These are phyloP conservation scores for Helicorthomorpha holstii DNA, from an alignment of 1,140 invertebrate species.

Conservation along the genomic window DNA sequence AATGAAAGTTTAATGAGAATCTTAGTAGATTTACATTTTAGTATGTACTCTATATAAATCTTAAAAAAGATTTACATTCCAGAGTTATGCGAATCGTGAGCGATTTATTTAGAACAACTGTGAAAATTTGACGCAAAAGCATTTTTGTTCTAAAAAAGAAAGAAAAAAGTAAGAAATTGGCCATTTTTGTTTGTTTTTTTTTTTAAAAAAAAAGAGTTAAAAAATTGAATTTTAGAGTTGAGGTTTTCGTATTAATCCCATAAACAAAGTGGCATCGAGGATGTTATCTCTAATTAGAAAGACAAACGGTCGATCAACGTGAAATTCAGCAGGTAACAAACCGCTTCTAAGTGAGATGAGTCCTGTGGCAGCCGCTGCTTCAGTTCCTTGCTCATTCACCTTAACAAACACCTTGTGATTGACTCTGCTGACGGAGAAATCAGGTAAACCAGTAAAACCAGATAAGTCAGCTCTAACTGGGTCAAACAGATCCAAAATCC, in stretches of 20 bases:
- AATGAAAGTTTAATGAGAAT: no score
- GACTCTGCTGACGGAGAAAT: constrained; percentile 32
- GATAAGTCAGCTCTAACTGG: constrained; percentile 38
- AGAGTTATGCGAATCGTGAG: no score
- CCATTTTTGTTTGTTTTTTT: no score
- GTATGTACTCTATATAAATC: no score
- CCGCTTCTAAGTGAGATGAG: neutral
- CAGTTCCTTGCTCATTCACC: constrained; percentile 62
- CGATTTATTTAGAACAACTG: no score
- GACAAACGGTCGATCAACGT: constrained; percentile 52
- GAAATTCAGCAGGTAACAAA: constrained; percentile 36
- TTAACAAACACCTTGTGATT: constrained; percentile 64
- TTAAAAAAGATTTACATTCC: no score
- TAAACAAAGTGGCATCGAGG: constrained; percentile 48
- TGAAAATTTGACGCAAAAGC: no score
- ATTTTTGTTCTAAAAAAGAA: no score
- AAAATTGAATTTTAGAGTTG: neutral
- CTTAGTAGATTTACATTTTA: no score
- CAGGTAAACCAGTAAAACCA: constrained; percentile 32
- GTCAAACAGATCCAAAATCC: constrained; percentile 46
- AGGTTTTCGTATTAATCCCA: constrained; percentile 27
- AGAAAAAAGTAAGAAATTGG: no score
- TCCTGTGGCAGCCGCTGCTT: constrained; percentile 41
- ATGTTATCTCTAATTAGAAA: constrained; percentile 61
- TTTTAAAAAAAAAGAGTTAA: no score